These are phyloP conservation scores for Miltochrista miniata DNA, from an alignment of 2,888 invertebrate species.

Conservation along the genomic window DNA sequence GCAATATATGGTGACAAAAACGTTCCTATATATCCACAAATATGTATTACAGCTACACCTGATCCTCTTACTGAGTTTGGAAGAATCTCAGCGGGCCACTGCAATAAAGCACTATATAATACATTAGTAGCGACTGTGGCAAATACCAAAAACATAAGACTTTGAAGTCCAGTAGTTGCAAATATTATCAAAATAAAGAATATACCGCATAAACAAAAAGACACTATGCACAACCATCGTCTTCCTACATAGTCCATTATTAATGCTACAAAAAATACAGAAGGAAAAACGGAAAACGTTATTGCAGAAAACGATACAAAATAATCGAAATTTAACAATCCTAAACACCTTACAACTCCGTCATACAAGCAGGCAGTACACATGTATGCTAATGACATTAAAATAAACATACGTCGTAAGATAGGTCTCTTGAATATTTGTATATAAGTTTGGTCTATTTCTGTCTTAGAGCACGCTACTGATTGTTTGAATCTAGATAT, in stretches of 20 bases:
- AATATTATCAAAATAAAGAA: conserved; percentile 53
- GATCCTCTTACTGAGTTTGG: conserved; percentile 61
- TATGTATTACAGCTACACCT: conserved; percentile 56
- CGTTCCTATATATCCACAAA: conserved; percentile 56
- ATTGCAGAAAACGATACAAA: conserved; percentile 63
- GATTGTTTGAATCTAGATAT: conserved; percentile 48
- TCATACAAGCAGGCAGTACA: conserved; percentile 59
- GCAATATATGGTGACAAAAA: conserved; percentile 51
- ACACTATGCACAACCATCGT: conserved; percentile 50
- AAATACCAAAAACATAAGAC: conserved; percentile 52
- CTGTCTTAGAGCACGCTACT: conserved; percentile 27
- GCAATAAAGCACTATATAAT: conserved; percentile 49
- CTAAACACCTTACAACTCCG: conserved; percentile 55
- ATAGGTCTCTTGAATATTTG: conserved; percentile 51
- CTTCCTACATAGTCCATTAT: conserved; percentile 60
- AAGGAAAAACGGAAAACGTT: conserved; percentile 61
- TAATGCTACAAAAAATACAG: conserved; percentile 54
- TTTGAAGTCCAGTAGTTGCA: conserved; percentile 39
- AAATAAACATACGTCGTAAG: conserved; percentile 50
- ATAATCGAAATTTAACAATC: conserved; percentile 55
- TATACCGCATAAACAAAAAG: conserved; percentile 46
- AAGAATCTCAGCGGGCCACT: conserved; percentile 60
- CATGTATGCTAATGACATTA: conserved; percentile 54
- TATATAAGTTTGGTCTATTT: conserved; percentile 43
- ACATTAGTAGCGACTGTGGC: conserved; percentile 63